Percentiles rank a stretch among this genome's conserved stretches.
These are phyloP conservation scores for Prunella strophiata DNA, from an alignment of 2,797 vertebrate genomes.

Conservation along the genomic window DNA sequence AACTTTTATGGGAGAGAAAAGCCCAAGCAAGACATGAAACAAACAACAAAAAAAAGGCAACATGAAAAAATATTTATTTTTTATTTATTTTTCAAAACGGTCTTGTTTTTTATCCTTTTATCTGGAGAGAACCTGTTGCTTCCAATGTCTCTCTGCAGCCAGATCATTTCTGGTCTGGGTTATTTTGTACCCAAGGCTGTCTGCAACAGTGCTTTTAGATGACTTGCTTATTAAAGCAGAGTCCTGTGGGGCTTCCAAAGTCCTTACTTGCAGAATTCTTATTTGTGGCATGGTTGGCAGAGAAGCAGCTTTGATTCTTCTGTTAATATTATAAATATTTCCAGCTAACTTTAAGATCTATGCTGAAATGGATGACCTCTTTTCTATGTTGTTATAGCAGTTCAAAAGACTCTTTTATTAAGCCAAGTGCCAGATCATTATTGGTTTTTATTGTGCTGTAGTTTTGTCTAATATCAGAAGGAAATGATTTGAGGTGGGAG, in stretches of 20 bases:
- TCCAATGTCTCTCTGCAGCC: not conserved
- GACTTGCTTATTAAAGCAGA: conserved; percentile 6
- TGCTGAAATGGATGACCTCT: conserved; percentile 31
- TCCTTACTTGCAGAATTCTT: conserved; percentile 15
- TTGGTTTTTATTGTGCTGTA: conserved; percentile 57
- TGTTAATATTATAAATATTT: conserved; percentile 52
- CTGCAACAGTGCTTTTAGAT: conserved; percentile 21
- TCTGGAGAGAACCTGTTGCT: conserved; percentile 30
- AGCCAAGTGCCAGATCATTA: conserved; percentile 31
- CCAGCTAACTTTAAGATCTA: conserved; percentile 58
- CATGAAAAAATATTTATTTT: not conserved
- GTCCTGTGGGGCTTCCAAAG: conserved; percentile 3
- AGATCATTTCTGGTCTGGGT: not conserved
- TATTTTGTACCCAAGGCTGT: not conserved
- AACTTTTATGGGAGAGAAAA: conserved; percentile 21
- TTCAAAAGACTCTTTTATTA: conserved; percentile 58
- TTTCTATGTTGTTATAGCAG: conserved; percentile 28
- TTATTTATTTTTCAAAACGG: conserved; percentile 2
- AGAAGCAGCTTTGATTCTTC: conserved; percentile 38
- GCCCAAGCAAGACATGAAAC: not conserved
- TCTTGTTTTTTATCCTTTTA: not conserved
- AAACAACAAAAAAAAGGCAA: conserved; percentile 52
- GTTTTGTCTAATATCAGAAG: conserved; percentile 43
- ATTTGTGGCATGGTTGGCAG: conserved; percentile 16
- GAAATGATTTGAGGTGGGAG: conserved; percentile 26